These are phyloP conservation scores for Reticulitermes speratus DNA, from an alignment of 1,140 invertebrate genomes.

Conservation along the genomic window DNA sequence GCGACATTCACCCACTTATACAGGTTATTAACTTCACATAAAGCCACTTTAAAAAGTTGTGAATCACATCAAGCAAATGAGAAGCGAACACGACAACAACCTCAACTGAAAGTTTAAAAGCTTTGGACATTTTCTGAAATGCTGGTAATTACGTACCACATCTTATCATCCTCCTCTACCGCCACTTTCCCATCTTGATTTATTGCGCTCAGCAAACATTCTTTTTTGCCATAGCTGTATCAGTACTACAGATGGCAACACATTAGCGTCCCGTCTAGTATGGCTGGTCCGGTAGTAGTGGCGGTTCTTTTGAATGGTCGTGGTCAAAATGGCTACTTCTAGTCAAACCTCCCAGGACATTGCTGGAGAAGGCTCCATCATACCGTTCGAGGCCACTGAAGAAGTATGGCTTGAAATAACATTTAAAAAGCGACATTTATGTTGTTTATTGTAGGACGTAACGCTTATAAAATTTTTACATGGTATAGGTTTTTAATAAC, in stretches of 20 bases:
- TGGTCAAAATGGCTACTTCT: conserved; percentile 52
- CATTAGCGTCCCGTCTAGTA: conserved; percentile 7
- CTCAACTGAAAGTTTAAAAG: not conserved
- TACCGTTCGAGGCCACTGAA: not conserved
- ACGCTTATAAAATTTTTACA: too few relatives aligned
- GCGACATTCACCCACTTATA: not conserved
- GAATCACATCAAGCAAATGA: not conserved
- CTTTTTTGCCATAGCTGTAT: not conserved
- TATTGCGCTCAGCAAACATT: not conserved
- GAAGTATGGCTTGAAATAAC: not conserved
- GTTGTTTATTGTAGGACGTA: too few relatives aligned
- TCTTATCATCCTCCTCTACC: conserved; percentile 58
- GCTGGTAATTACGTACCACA: conserved; percentile 51
- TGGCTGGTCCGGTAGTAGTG: conserved; percentile 37
- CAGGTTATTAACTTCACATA: not conserved
- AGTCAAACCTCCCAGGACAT: not conserved
- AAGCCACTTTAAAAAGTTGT: not conserved
- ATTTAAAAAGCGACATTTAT: not conserved
- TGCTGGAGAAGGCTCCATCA: not conserved
- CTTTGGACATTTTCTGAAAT: not conserved
- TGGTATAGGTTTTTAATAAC: too few relatives aligned
- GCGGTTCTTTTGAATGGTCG: conserved; percentile 32
- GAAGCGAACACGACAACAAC: not conserved
- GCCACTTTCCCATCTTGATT: conserved; percentile 49
- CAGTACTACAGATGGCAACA: not conserved